Evolutionary conservation across 2,113 vertebrate genomes (phyloP).

Genomic region (Labrus mixtus): DNA sequence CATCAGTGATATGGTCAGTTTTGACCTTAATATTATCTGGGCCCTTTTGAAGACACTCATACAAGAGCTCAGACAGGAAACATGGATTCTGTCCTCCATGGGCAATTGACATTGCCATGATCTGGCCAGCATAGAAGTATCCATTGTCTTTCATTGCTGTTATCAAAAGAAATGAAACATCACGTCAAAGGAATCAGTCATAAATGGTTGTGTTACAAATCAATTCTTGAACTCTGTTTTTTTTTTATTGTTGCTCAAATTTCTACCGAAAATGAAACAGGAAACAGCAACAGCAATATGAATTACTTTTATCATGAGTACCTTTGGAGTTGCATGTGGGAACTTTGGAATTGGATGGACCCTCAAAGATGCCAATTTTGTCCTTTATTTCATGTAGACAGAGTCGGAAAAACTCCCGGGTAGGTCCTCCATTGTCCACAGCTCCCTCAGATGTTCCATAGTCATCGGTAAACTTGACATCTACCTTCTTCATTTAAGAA

Average conservation of each 20-base stretch:
- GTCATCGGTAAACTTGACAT: constrained; percentile 37
- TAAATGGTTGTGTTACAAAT: no score
- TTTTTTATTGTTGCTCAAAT: background rate
- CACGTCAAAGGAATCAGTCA: background rate
- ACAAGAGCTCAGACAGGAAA: constrained; percentile 19
- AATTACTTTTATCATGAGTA: background rate
- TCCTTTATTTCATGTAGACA: constrained; percentile 25
- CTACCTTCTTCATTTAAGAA: constrained; percentile 10
- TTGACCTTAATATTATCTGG: constrained; percentile 5
- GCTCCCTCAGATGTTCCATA: constrained; percentile 40
- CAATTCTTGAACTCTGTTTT: background rate
- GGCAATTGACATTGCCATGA: constrained; percentile 19
- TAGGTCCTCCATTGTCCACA: constrained; percentile 30
- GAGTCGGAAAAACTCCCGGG: constrained; percentile 23
- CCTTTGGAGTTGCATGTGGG: constrained; percentile 41
- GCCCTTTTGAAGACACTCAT: constrained; percentile 15
- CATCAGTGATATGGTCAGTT: constrained; percentile 2
- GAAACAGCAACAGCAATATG: background rate
- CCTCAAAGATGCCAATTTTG: constrained; percentile 33
- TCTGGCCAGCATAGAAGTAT: constrained; percentile 10
- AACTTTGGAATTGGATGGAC: constrained; percentile 19
- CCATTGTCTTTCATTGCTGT: constrained; percentile 10
- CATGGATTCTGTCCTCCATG: constrained; percentile 23
- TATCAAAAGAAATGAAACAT: constrained; percentile 1
- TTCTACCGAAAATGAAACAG: background rate